phyloP scores from a whole-genome alignment of 2,888 invertebrate genomes.

The Chloromyia formosa region DNA sequence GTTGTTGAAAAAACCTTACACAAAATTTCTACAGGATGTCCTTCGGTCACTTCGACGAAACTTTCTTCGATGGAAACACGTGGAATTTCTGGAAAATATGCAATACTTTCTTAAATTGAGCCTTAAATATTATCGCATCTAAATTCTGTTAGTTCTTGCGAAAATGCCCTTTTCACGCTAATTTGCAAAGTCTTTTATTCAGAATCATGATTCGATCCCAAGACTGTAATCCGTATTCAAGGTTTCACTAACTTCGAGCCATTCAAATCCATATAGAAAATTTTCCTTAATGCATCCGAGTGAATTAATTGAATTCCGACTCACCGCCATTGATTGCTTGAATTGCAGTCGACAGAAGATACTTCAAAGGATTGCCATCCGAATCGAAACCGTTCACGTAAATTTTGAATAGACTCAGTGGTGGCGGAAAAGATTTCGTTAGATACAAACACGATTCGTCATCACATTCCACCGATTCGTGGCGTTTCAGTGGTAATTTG shows the following conservation, averaged over 20 bases:
- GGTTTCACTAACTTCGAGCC: no score
- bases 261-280: no score
- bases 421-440: constrained; percentile 71
- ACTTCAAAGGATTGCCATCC: constrained; percentile 68
- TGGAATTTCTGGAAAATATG: constrained; percentile 65
- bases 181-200: background rate
- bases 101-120: background rate
- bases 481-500: constrained; percentile 50
- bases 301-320: background rate
- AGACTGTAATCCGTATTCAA: no score
- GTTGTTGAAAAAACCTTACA: constrained; percentile 72
- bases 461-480: constrained; percentile 51
- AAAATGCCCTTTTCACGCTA: no score
- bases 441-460: constrained; percentile 61
- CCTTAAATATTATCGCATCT: no score
- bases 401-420: constrained; percentile 73
- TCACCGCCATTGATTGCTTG: constrained; percentile 58
- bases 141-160: no score
- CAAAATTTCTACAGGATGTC: constrained; percentile 65
- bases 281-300: no score
- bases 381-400: constrained; percentile 73
- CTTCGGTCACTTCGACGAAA: constrained; percentile 56
- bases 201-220: no score
- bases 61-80: constrained; percentile 64
- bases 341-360: constrained; percentile 74